Conservation (phyloP, 2,888 invertebrate species). For the Rhamphomyia laevipes region DNA sequence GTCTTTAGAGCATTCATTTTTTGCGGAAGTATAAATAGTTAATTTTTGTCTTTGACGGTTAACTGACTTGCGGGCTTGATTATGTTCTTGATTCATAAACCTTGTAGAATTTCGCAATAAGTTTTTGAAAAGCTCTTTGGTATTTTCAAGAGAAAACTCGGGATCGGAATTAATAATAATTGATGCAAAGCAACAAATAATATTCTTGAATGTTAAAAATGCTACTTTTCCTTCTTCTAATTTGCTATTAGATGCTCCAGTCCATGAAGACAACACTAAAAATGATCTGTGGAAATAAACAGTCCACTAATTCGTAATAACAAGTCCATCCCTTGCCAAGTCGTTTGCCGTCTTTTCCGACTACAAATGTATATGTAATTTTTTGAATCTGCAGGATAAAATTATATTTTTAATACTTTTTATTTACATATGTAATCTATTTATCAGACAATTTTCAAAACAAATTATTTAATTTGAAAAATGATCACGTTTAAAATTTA, state of each 20-base stretch:
- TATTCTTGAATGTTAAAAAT: neutral
- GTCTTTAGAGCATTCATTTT: no score
- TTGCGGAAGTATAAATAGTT: no score
- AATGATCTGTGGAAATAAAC: neutral
- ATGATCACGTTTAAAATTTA: no score
- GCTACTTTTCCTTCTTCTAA: neutral
- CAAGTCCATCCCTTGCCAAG: slow-evolving; percentile 1
- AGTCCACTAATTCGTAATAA: neutral
- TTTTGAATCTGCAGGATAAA: neutral
- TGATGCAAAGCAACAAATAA: neutral
- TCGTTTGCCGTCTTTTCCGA: neutral
- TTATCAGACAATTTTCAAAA: no score
- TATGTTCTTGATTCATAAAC: neutral
- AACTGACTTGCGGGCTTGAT: neutral
- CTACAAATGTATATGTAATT: neutral
- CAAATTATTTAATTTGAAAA: no score
- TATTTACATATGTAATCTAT: no score
- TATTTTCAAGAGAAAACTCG: neutral
- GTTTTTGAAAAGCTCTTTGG: slow-evolving; percentile 1
- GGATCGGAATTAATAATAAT: neutral
- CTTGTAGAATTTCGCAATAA: neutral
- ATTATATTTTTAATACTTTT: no score
- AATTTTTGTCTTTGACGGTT: no score
- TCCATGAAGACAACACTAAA: neutral
- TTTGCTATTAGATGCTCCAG: neutral